Evolutionary conservation across 2,113 vertebrate species (phyloP).

Genomic region (Burhinus oedicnemus): DNA sequence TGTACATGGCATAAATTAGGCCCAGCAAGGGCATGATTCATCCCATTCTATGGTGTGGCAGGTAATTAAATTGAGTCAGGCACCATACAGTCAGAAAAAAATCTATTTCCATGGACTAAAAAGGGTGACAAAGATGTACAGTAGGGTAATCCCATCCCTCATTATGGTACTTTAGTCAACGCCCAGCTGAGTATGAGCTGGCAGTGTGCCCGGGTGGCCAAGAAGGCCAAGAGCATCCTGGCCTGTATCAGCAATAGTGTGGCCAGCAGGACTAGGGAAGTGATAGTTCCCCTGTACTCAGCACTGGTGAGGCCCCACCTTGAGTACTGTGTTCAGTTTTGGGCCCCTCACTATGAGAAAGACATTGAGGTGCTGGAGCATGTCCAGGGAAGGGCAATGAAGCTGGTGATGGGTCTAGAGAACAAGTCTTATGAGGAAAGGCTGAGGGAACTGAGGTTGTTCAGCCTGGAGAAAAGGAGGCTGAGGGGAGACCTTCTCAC

Average conservation of each 20-base stretch:
- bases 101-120: background rate
- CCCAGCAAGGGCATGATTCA: background rate
- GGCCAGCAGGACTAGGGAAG: background rate
- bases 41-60: background rate
- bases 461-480: background rate
- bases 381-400: background rate
- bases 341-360: rapidly evolving
- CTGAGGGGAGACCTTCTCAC: background rate
- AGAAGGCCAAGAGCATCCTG: background rate
- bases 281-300: rapidly evolving
- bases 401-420: background rate
- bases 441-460: background rate
- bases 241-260: background rate
- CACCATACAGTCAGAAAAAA: background rate
- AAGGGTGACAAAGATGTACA: background rate
- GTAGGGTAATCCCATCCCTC: background rate
- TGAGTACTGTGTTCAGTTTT: rapidly evolving
- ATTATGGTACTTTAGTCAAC: background rate
- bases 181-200: background rate
- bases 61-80: background rate
- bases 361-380: too few species aligned
- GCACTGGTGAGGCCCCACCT: background rate
- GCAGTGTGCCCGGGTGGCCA: background rate
- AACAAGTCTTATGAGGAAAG: rapidly evolving
- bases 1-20: background rate